Evolutionary conservation across 1,140 invertebrate genomes (phyloP), one percentile per base, ranked within the genome.

Genomic region (Ceratoteleas bidentatus): DNA sequence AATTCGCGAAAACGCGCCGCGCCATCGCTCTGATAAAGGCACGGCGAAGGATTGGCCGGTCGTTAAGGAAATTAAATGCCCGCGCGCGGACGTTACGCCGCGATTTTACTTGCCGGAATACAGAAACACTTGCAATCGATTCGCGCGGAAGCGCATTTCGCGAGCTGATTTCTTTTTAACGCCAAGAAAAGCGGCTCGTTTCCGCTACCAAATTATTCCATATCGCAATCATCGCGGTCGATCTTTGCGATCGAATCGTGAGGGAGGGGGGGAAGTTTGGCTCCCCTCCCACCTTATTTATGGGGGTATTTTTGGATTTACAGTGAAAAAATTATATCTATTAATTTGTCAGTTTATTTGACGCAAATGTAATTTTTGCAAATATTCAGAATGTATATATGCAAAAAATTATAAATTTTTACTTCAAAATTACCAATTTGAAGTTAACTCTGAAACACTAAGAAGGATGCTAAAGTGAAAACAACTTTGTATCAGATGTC

Each of bases 1-100:
- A 85, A 87, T 87, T 80, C 83, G 78, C 68, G 83, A 83, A 85
- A 85, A 79, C 81, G 80, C 77, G 81, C 24, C 58, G 74, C 74
- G 57, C 80, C 69, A 84, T 85, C 84, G 80, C 75, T 81, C 81
- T 84, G 85, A 86, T 87, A 86, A 86, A 86, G 86, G 82, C 69
- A 83, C 83, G 83, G 76, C 69, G 76, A 82, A 84, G 85, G 84
- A 85, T 80, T 79, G 76, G 68, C 72, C 70, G 65, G 75, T 87
- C 86, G 86, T 87, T 87, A 87, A 85, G 86, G 77, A 86, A 87
- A 87, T 87, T 86, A 87, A 87, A 87, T 85, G 85, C 83, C 84
- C 86, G 83, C 68, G 56, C 75, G 66, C 24, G 69, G 73, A 73
- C 80, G 80, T 76, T 80, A 76, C 68, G 72, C 76, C 36, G 62